Base-by-base conservation (phyloP, 1,140 invertebrate genomes). In the Pogonomyrmex barbatus region DNA sequence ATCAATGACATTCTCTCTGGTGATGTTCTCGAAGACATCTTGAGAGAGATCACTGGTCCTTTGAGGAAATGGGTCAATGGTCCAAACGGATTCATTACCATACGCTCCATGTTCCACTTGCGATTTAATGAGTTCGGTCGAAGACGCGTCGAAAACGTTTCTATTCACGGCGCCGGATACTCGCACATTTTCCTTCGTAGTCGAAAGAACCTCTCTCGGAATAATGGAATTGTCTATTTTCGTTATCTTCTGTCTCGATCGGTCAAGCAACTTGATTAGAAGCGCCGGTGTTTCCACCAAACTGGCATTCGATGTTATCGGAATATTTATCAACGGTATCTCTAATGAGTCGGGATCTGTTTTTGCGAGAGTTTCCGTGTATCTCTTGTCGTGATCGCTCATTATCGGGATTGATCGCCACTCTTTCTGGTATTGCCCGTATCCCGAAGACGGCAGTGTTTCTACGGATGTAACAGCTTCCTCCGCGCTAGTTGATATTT, bases 1-100 rank as follows among this genome's bases (percentile, higher is more conserved):
- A 17, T 89, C 84, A 33, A 79, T 54, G 39, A 56, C 17, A 17
- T 45, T 70, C 4, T 62, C 76, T 9, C 2, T 42, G 9, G 87
- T 65, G 6, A 33, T 33, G 30, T 79, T 58, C 2, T 76, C 88
- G 2, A 36, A 30, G 4, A 75, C 54, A 47, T 63, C n/a, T 30
- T 33, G 30, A 50, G 17, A 0, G 78, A 14, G 24, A 24, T 50
- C 24, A 58, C 30, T 52, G 50, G 5, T 70, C 62, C 30, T 42
- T 65, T 2, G 36, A 52, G 4, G 54, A 75, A 9, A n/a, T 33
- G 60, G 60, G 4, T 85, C 75, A 50, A 79, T 12, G 30, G 60
- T 79, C 60, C 47, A 65, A 10, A 70, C 65, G 14, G 60, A 39
- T 6, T 58, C 60, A 1, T 54, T 10, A 4, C 2, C 42, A 4